Conservation (phyloP, 2,888 invertebrate genomes). For the Venusia cambrica region DNA sequence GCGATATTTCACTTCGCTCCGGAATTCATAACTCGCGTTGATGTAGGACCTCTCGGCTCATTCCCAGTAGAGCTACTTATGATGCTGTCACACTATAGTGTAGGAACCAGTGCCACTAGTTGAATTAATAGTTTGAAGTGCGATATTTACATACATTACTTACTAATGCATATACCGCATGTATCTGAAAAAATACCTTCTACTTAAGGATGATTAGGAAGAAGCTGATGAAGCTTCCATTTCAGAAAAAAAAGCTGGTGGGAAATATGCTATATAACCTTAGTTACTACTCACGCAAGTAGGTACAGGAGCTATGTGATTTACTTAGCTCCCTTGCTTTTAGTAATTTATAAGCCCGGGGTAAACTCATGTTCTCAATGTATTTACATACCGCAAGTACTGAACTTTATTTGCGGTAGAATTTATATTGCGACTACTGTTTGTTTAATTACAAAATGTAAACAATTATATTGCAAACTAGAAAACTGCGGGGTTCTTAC, state of each 20-base stretch:
- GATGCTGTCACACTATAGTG: conserved; percentile 40
- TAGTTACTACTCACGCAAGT: neutral
- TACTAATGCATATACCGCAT: too few relatives aligned
- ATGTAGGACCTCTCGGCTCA: conserved; percentile 41
- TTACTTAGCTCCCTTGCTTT: conserved; percentile 9
- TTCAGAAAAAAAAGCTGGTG: too few relatives aligned
- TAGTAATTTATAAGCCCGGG: conserved; percentile 6
- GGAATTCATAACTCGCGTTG: conserved; percentile 63
- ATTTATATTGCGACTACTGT: conserved; percentile 5
- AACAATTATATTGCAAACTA: conserved; percentile 7
- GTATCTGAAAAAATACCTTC: too few relatives aligned
- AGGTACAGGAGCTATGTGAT: too few relatives aligned
- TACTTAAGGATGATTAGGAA: too few relatives aligned
- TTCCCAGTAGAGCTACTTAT: conserved; percentile 52
- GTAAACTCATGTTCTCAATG: neutral
- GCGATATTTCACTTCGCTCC: conserved; percentile 59
- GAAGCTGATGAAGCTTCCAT: too few relatives aligned
- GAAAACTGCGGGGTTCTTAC: conserved; percentile 3
- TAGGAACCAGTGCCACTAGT: too few relatives aligned
- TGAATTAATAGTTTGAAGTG: too few relatives aligned
- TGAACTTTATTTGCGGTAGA: conserved; percentile 8
- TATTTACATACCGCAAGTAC: conserved; percentile 12
- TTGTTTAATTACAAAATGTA: conserved; percentile 15
- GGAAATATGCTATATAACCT: too few relatives aligned
- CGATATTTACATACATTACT: too few relatives aligned